Conservation (phyloP, 53 echinoderm and acorn worm species). For the Temnopleurus reevesii region DNA sequence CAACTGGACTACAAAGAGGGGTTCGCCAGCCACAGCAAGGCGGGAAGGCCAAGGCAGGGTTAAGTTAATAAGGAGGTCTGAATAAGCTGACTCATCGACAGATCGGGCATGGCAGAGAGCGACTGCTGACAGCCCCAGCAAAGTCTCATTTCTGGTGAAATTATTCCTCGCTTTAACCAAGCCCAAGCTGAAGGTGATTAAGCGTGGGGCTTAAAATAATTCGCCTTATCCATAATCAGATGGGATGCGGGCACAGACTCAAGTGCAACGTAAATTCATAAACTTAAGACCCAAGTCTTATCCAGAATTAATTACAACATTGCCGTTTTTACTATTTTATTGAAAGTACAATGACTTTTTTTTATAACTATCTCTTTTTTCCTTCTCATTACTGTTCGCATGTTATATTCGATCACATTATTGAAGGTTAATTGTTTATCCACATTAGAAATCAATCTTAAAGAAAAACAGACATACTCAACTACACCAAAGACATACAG, state of each 20-base stretch:
- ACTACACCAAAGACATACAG: too few relatives aligned
- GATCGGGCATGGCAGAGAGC: slow-evolving; percentile 16
- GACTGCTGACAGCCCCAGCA: slow-evolving; percentile 22
- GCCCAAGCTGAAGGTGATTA: slow-evolving; percentile 13
- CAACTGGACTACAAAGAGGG: too few relatives aligned
- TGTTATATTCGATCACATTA: too few relatives aligned
- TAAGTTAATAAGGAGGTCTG: slow-evolving; percentile 18
- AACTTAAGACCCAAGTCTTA: too few relatives aligned
- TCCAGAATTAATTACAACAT: too few relatives aligned
- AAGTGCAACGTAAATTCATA: background rate
- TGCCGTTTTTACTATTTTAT: too few relatives aligned
- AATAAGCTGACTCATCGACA: slow-evolving; percentile 13
- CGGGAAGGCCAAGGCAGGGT: slow-evolving; percentile 1
- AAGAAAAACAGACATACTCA: too few relatives aligned
- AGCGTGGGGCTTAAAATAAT: slow-evolving; percentile 44
- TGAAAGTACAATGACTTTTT: too few relatives aligned
- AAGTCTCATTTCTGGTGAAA: slow-evolving; percentile 18
- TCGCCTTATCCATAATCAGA: slow-evolving; percentile 20
- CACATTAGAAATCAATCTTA: background rate
- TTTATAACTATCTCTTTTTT: background rate
- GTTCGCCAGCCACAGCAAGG: background rate
- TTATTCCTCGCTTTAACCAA: slow-evolving; percentile 15
- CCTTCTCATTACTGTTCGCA: background rate
- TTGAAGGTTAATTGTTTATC: too few relatives aligned
- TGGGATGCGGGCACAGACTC: background rate